Base-by-base conservation (phyloP, 2,888 invertebrate species). In the Rugalucina vietnamica region DNA sequence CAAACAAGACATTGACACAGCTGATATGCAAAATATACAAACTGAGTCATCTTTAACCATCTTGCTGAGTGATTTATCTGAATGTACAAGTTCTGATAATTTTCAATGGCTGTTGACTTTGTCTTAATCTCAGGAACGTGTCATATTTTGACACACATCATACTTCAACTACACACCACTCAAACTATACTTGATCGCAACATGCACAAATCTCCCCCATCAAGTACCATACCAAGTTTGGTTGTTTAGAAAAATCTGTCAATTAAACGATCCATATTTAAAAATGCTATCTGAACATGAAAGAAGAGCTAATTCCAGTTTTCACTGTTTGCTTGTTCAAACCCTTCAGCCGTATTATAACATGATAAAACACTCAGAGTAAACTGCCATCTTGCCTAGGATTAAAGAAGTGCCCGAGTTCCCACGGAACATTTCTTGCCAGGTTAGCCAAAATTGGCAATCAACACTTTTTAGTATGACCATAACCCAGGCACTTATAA, bases 51-150 rank as follows among this genome's bases (percentile, higher is more conserved):
- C n/a, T n/a, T n/a, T n/a, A n/a, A n/a, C n/a, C n/a, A n/a, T n/a
- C n/a, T n/a, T 43, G 43, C 43, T 18, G 18, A 43, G 43, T 43
- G 43, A 43, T 43, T 43, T 43, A 12, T 43, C 43, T 43, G 8
- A 18, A 12, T 12, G 18, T 43, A 43, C 43, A 4, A n/a, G 54
- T n/a, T 54, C 54, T 18, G 54, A 54, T 21, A 54, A 74, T 86
- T 80, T 81, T 86, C 84, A 84, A 86, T 84, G 76, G 84, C 79
- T 86, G 86, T 86, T 86, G 84, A 82, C 80, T 77, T 84, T 75
- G 79, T 65, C 70, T 60, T 86, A 84, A 86, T 79, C 84, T 82
- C 70, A 70, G 82, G 84, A 77, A 86, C 86, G 86, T 84, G 84
- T 80, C 74, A 77, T 65, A 39, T 18, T 34, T 74, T 80, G 79